These are phyloP conservation scores for Catamblyrhynchus diadema DNA, from an alignment of 2,797 vertebrate species.

Conservation along the genomic window DNA sequence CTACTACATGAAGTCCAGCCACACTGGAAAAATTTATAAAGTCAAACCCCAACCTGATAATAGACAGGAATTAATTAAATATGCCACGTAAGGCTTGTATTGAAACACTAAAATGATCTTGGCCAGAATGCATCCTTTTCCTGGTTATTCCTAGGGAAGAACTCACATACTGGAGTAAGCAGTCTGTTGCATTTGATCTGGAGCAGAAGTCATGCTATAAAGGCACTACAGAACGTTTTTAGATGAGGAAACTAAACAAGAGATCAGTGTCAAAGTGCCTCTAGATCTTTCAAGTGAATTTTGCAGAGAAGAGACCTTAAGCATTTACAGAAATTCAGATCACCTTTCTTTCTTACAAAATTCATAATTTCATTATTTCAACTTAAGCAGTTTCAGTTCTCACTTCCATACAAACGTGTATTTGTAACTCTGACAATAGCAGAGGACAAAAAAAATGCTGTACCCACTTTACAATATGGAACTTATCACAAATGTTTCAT, in stretches of 20 bases:
- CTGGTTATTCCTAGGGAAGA: background rate
- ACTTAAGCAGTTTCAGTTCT: background rate
- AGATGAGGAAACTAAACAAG: background rate
- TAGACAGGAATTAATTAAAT: background rate
- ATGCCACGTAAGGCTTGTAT: background rate
- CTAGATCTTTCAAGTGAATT: background rate
- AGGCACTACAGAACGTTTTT: background rate
- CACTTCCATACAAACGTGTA: background rate
- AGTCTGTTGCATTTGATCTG: background rate
- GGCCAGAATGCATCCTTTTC: background rate
- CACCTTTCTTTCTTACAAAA: background rate
- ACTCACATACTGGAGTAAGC: background rate
- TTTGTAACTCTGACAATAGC: background rate
- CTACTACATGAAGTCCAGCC: background rate
- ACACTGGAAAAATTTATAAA: background rate
- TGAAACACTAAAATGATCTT: background rate
- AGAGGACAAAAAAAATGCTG: background rate
- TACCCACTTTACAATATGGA: background rate
- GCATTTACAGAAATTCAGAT: background rate
- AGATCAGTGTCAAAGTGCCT: background rate
- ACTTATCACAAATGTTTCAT: background rate
- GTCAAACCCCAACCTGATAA: background rate
- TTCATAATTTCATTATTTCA: background rate
- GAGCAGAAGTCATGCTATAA: background rate
- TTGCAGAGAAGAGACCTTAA: background rate